A percentile compares a stretch with the other conserved stretches of the same genome.
Conservation (phyloP, 2,113 vertebrate species). For the Nyctereutes procyonoides region DNA sequence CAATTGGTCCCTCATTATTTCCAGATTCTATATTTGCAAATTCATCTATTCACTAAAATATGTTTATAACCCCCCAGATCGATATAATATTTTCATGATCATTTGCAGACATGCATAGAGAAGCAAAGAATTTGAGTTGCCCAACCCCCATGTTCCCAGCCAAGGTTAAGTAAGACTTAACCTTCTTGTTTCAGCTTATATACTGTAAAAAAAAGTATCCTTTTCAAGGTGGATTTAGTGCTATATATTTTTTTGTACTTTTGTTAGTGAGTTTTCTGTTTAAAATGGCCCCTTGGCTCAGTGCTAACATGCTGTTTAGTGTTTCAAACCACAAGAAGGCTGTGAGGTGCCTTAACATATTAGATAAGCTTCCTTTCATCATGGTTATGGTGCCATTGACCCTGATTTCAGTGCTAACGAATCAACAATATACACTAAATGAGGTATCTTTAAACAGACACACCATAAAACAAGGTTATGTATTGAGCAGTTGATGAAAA, state of each 20-base stretch:
- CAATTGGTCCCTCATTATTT: neutral
- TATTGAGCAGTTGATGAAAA: neutral
- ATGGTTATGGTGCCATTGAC: neutral
- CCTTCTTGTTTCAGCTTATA: neutral
- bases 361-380: neutral
- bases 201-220: neutral
- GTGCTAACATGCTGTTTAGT: neutral
- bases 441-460: neutral
- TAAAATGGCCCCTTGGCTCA: neutral
- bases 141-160: neutral
- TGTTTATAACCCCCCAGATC: neutral
- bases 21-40: neutral
- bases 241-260: neutral
- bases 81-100: neutral
- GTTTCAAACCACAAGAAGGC: neutral
- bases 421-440: neutral
- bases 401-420: neutral
- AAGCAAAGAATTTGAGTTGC: neutral
- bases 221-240: neutral
- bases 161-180: neutral
- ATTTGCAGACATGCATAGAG: neutral
- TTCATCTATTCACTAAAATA: neutral
- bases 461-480: neutral
- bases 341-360: neutral
- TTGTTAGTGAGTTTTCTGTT: neutral